Base-by-base conservation (phyloP, 1,140 invertebrate genomes). In the Mesaphorura yosii region DNA sequence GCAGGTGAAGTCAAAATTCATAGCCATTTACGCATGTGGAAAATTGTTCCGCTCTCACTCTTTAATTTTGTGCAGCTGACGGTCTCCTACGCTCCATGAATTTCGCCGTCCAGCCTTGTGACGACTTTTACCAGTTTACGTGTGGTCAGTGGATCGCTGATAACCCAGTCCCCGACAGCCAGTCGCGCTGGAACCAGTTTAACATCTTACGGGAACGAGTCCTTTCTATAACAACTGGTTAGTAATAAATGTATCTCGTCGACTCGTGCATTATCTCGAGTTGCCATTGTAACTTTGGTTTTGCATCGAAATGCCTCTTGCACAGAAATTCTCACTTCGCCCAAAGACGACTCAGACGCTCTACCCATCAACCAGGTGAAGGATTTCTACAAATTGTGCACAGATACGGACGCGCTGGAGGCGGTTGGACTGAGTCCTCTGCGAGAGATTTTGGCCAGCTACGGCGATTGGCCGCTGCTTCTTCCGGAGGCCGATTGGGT, bases 61-160 rank as follows among this genome's bases (percentile, higher is more conserved):
- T n/a, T n/a, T 12, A 22, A 41, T 44, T 40, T 17, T 5, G 52
- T 31, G 3, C 41, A 62, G 69, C 69, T 22, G 53, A 66, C 12
- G 59, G 67, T 17, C 53, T 71, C 2, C 51, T 71, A 1, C 57
- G 64, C 3, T 70, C 71, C 23, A 69, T 73, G 52, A 66, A 73
- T 40, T 51, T 64, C 25, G 59, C 51, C 3, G 68, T 72, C 1
- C 65, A 77, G 59, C 78, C 78, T 1, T 79, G 78, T 60, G 64
- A 74, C 15, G 75, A 79, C 62, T 79, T 79, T 61, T 78, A 75
- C 57, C 23, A 55, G 64, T 94, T 82, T 64, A 81, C 88, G 0
- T 94, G 89, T 66, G 88, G 88, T 15, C 85, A 86, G 58, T 91
- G 88, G 88, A 78, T 81, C 25, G 76, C 77, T 25, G 71, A 79